Evolutionary conservation across 2,888 invertebrate genomes (phyloP), one percentile per base, ranked within the genome.

Genomic region (Cybosia mesomella): DNA sequence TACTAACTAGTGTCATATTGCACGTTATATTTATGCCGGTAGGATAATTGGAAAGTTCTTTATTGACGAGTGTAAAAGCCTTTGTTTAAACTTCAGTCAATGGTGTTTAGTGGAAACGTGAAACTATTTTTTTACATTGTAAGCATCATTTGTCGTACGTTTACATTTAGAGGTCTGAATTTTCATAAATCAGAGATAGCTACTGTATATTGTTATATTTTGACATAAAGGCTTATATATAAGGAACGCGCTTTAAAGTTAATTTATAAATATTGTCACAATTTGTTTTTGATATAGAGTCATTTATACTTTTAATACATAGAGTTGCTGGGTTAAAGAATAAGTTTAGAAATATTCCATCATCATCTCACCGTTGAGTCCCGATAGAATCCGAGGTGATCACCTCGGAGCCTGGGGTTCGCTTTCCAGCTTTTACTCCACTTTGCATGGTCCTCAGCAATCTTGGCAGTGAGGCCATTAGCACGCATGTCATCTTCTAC

Each of bases 1-100:
- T 89, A 89, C 89, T 87, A 89, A 89, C 89, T 90, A 88, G 84
- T 85, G 84, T 86, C 87, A 87, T 84, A 85, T 83, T 88, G 80
- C 81, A 72, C 74, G 82, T 81, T 82, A 85, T 87, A 86, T 85
- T 87, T 85, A 87, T 83, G 76, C 83, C 78, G 72, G 66, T 67
- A 74, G 76, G 68, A 67, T 72, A 68, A 74, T 71, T 66, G 64
- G 55, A 49, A 74, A 74, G 66, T 68, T 69, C 68, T 72, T 60
- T 74, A 58, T 54, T 64, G 67, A 70, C 60, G 73, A 77, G 66
- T 71, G 60, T 72, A 63, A 60, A 72, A 74, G 66, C 53, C 69
- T 80, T 75, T 80, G 79, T 79, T 77, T 80, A 75, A 71, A 53
- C 21, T 55, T 68, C 60, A 74, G 66, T 75, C 71, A 66, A 53